Percentiles rank a stretch among this genome's conserved stretches.
phyloP scores from a whole-genome alignment of 2,797 vertebrate genomes.

The Mastacembelus armatus region DNA sequence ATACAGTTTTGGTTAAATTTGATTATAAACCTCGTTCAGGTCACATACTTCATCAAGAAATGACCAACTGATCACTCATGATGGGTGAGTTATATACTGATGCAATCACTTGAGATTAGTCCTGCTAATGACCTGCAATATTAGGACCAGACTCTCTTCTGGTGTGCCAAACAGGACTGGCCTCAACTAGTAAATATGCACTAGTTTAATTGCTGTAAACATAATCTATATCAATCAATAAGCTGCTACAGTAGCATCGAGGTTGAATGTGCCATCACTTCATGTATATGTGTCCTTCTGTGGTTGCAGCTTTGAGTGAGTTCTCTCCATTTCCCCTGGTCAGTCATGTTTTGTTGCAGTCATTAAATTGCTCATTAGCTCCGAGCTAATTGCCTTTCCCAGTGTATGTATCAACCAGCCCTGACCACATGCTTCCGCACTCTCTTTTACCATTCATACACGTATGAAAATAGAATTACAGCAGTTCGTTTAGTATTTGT shows the following conservation, averaged over 20 bases:
- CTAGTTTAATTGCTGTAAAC: too few relatives aligned
- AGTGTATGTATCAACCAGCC: slow-evolving; percentile 37
- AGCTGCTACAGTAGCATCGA: slow-evolving; percentile 15
- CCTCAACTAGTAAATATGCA: too few relatives aligned
- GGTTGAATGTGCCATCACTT: slow-evolving; percentile 17
- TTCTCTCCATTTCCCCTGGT: slow-evolving; percentile 35
- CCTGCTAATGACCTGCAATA: too few relatives aligned
- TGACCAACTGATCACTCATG: too few relatives aligned
- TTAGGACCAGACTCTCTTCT: too few relatives aligned
- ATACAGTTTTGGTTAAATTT: slow-evolving; percentile 1
- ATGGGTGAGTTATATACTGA: too few relatives aligned
- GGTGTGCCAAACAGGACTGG: too few relatives aligned
- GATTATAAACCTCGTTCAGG: slow-evolving; percentile 1
- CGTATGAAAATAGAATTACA: not conserved
- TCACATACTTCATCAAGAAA: slow-evolving; percentile 21
- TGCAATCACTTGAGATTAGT: too few relatives aligned
- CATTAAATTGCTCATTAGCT: slow-evolving; percentile 75
- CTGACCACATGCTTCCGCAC: slow-evolving; percentile 22
- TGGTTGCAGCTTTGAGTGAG: slow-evolving; percentile 43
- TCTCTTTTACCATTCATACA: slow-evolving; percentile 3
- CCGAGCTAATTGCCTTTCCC: slow-evolving; percentile 64
- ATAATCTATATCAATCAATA: too few relatives aligned
- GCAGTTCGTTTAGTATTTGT: too few relatives aligned
- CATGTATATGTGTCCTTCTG: slow-evolving; percentile 18
- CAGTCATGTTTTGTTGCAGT: slow-evolving; percentile 63